Evolutionary conservation across 2,888 invertebrate species (phyloP).

Genomic region (Cerceris ruficornis): DNA sequence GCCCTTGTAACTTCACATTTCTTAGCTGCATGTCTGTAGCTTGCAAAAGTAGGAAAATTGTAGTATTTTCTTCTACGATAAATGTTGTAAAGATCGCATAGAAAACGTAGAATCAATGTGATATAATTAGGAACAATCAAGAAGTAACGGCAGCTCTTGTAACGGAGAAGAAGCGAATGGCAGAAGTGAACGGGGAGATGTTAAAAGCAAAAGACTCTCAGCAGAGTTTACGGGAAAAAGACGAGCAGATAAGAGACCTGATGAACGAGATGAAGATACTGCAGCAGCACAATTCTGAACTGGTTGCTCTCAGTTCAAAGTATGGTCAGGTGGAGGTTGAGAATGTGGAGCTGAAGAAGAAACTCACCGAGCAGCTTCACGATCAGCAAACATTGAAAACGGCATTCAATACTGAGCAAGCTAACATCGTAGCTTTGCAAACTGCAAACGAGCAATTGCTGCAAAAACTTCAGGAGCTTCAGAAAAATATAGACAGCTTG

Average conservation of each 20-base stretch:
- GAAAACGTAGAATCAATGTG: background rate
- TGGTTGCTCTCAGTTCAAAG: conserved; percentile 73
- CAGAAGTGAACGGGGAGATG: conserved; percentile 71
- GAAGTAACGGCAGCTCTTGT: conserved; percentile 65
- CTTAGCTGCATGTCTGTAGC: no score
- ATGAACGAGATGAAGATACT: conserved; percentile 73
- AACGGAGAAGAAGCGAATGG: conserved; percentile 69
- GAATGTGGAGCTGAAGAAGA: conserved; percentile 74
- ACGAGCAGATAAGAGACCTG: conserved; percentile 75
- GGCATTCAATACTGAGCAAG: conserved; percentile 72
- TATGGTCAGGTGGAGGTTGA: conserved; percentile 73
- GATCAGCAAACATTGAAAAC: conserved; percentile 71
- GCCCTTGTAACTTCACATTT: no score
- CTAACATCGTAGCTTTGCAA: conserved; percentile 71
- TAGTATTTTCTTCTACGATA: no score
- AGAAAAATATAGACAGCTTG: conserved; percentile 74
- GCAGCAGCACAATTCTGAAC: conserved; percentile 77
- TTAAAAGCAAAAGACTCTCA: conserved; percentile 66
- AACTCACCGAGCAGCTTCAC: conserved; percentile 68
- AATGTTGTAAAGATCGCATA: no score
- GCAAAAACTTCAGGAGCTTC: conserved; percentile 73
- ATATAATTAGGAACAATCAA: conserved; percentile 67
- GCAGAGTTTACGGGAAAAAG: conserved; percentile 70
- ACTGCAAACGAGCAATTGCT: conserved; percentile 74
- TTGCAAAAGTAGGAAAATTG: no score